Evolutionary conservation across 2,888 invertebrate genomes (phyloP).

Genomic region (Euzophera pinguis): DNA sequence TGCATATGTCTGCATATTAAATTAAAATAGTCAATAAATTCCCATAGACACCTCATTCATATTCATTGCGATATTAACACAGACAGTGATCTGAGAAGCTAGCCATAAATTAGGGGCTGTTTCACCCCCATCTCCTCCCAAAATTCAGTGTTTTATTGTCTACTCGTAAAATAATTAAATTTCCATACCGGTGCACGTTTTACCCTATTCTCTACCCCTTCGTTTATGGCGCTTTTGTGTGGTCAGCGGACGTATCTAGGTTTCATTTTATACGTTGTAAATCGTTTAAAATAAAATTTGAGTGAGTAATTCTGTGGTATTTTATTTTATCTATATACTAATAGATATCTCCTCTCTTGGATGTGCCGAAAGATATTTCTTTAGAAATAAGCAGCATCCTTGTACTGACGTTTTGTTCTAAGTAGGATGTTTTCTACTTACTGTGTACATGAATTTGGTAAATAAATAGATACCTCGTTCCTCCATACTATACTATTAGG

Average conservation of each 20-base stretch:
- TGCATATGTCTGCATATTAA: constrained; percentile 6
- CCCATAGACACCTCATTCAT: constrained; percentile 8
- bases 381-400: too few relatives aligned
- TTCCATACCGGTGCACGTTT: constrained; percentile 49
- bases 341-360: too few relatives aligned
- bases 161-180: constrained; percentile 58
- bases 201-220: constrained; percentile 24
- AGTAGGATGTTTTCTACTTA: too few relatives aligned
- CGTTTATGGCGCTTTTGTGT: constrained; percentile 16
- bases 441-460: too few relatives aligned
- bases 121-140: not conserved
- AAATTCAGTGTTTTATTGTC: constrained; percentile 22
- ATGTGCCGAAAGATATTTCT: too few relatives aligned
- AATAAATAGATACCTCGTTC: too few relatives aligned
- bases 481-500: too few relatives aligned
- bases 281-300: constrained; percentile 1
- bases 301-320: not conserved
- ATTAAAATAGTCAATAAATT: constrained; percentile 8
- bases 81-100: constrained; percentile 10
- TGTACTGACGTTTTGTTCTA: too few relatives aligned
- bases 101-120: constrained; percentile 19
- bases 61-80: constrained; percentile 13
- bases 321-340: too few relatives aligned
- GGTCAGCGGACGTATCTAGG: constrained; percentile 2
- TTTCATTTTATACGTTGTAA: constrained; percentile 2